These are phyloP conservation scores for Itoplectis maculator DNA, from an alignment of 2,888 invertebrate species.

Conservation along the genomic window DNA sequence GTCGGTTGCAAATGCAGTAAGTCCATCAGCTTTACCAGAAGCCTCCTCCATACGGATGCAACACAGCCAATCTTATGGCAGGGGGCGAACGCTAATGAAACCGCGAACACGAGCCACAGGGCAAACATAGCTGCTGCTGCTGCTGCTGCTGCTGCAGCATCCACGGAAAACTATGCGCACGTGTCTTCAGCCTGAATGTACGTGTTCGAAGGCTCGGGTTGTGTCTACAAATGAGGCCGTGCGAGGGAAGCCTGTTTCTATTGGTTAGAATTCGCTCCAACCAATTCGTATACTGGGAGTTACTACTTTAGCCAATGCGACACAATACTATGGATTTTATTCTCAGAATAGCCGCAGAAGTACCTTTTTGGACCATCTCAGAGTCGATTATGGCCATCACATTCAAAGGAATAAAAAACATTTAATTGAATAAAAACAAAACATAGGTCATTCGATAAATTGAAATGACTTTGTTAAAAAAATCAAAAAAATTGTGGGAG, in stretches of 20 bases:
- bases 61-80: constrained; percentile 18
- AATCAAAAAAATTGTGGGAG: too few species aligned
- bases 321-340: too few species aligned
- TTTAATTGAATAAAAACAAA: too few species aligned
- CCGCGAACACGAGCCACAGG: constrained; percentile 52
- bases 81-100: constrained; percentile 58
- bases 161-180: constrained; percentile 22
- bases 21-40: constrained; percentile 50
- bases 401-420: too few species aligned
- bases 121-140: too few species aligned
- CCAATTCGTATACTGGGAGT: constrained; percentile 35
- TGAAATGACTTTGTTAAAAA: too few species aligned
- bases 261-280: constrained; percentile 17
- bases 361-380: too few species aligned
- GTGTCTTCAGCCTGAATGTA: constrained; percentile 3
- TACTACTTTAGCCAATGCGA: too few species aligned
- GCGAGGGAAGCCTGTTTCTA: constrained; percentile 29
- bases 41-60: background rate
- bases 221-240: constrained; percentile 49
- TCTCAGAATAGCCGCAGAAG: too few species aligned
- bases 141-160: constrained; percentile 38
- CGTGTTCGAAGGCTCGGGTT: constrained; percentile 39
- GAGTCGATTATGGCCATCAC: too few species aligned
- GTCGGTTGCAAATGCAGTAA: background rate
- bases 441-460: too few species aligned